Conservation (phyloP, 2,888 invertebrate genomes). For the Myopa tessellatipennis region DNA sequence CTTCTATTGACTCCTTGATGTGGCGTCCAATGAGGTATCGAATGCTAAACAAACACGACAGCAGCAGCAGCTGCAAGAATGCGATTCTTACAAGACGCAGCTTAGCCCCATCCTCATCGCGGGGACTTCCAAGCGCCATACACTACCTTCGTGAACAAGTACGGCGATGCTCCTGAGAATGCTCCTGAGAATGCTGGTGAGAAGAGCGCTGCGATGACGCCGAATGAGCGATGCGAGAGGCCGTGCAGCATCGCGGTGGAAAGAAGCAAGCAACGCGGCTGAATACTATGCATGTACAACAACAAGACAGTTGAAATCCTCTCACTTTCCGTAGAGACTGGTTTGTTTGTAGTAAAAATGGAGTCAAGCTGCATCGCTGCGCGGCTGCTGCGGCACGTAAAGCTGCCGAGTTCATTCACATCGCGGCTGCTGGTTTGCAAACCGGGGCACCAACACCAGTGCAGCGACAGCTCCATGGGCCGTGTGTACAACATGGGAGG, state of each 20-base stretch:
- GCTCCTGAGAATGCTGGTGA: not conserved
- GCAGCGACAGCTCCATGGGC: not conserved
- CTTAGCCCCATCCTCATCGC: too few relatives aligned
- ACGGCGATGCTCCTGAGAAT: not conserved
- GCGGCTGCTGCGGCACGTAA: conserved; percentile 38
- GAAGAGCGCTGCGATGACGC: not conserved
- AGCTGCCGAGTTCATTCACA: conserved; percentile 60
- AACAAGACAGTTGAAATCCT: conserved; percentile 55
- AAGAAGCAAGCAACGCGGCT: not conserved
- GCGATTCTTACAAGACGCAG: too few relatives aligned
- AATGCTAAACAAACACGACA: too few relatives aligned
- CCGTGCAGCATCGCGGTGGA: too few relatives aligned
- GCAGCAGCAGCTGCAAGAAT: too few relatives aligned
- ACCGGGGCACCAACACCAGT: conserved; percentile 41
- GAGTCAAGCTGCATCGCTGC: conserved; percentile 34
- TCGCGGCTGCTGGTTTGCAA: conserved; percentile 45
- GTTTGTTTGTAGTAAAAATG: conserved; percentile 40
- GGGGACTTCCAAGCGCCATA: too few relatives aligned
- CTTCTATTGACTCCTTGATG: too few relatives aligned
- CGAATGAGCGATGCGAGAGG: too few relatives aligned
- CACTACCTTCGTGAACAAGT: too few relatives aligned
- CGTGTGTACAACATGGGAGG: not conserved
- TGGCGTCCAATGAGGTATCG: too few relatives aligned
- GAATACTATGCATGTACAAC: conserved; percentile 39
- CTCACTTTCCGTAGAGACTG: conserved; percentile 68